These are phyloP conservation scores for Zoroaster sp. DNA, from an alignment of 53 echinoderm and acorn worm genomes.

Conservation along the genomic window DNA sequence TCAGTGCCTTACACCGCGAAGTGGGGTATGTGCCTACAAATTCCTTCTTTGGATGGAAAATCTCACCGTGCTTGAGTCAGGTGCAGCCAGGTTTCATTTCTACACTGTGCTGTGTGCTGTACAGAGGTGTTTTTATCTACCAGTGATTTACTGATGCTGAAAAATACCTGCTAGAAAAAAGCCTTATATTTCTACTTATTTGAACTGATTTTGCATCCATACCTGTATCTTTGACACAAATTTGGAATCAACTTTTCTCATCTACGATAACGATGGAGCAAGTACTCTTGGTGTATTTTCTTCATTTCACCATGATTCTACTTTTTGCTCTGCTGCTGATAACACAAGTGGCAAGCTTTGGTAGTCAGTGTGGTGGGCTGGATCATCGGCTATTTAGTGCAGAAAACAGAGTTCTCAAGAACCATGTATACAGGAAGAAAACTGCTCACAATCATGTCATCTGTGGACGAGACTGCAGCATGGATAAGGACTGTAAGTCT, in stretches of 20 bases:
- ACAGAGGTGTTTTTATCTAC: not conserved
- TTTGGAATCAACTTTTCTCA: not conserved
- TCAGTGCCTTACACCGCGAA: no score
- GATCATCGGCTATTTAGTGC: not conserved
- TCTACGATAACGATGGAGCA: not conserved
- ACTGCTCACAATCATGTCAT: not conserved
- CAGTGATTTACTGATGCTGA: no score
- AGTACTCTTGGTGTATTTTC: not conserved
- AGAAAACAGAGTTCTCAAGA: not conserved
- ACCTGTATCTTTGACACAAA: no score
- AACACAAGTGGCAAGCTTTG: not conserved
- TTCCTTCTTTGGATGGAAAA: no score
- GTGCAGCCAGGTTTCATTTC: not conserved
- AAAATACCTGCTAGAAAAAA: no score
- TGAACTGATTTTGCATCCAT: no score
- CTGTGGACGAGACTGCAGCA: not conserved
- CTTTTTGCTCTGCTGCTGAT: not conserved
- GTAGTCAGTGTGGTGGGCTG: not conserved
- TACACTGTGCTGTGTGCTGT: not conserved
- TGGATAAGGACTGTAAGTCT: not conserved
- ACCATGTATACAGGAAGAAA: not conserved
- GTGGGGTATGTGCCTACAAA: no score
- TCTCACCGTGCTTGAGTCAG: no score
- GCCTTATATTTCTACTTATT: no score
- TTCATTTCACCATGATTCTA: not conserved